phyloP scores from a whole-genome alignment of 2,797 vertebrate species.

The Trachurus trachurus region DNA sequence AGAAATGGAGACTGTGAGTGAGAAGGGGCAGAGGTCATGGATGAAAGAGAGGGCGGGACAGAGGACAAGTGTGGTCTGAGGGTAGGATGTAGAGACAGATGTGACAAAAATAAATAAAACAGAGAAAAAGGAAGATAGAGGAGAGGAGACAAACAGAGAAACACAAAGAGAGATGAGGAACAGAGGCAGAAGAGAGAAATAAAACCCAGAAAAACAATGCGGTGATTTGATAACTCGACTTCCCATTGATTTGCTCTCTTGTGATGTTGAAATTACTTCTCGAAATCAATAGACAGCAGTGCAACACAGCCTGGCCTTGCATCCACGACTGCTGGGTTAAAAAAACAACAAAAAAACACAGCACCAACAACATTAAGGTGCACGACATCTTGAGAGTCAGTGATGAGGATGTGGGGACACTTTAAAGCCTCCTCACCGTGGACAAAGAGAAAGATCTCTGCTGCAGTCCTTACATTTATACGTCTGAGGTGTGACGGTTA shows the following conservation, averaged over 20 bases:
- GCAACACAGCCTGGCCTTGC: slow-evolving; percentile 13
- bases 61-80: background rate
- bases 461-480: background rate
- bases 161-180: background rate
- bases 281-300: slow-evolving; percentile 51
- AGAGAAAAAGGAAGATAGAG: background rate
- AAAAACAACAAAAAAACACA: background rate
- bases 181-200: slow-evolving; percentile 12
- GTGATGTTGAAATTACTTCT: slow-evolving; percentile 70
- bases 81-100: background rate
- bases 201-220: slow-evolving; percentile 47
- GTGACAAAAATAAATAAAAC: background rate
- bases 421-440: background rate
- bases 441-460: background rate
- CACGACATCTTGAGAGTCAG: slow-evolving; percentile 7
- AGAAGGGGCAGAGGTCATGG: slow-evolving; percentile 11
- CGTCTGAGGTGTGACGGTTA: background rate
- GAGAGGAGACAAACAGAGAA: slow-evolving; percentile 2
- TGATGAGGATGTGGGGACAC: slow-evolving; percentile 6
- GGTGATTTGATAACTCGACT: slow-evolving; percentile 65
- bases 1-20: slow-evolving; percentile 9
- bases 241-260: slow-evolving; percentile 61
- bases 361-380: slow-evolving; percentile 1
- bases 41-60: background rate
- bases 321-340: background rate